Conservation (phyloP, 2,797 vertebrate genomes). For the Gorsachius magnificus region DNA sequence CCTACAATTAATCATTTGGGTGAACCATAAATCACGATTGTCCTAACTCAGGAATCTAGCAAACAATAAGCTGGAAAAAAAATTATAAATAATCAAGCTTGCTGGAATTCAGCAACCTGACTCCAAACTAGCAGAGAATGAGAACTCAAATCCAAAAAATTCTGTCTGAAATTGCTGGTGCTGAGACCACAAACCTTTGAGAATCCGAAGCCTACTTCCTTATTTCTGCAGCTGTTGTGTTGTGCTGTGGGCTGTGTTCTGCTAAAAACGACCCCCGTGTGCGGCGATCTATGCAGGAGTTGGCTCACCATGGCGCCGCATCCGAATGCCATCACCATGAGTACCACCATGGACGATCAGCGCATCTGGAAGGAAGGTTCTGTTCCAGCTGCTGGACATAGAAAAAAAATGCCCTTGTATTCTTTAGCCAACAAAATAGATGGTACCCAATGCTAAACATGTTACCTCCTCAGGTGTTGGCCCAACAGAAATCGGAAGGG, state of each 20-base stretch:
- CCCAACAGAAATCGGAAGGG: not conserved
- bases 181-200: not conserved
- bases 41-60: not conserved
- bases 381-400: not conserved
- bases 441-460: not conserved
- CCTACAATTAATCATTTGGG: not conserved
- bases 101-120: not conserved
- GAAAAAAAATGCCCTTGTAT: not conserved
- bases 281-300: not conserved
- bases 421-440: not conserved
- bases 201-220: not conserved
- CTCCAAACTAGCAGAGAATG: not conserved
- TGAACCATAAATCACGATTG: not conserved
- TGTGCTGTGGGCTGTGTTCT: not conserved
- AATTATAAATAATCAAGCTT: not conserved
- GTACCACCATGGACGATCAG: not conserved
- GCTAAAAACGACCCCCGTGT: not conserved
- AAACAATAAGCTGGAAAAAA: not conserved
- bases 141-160: not conserved
- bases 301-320: rapidly evolving
- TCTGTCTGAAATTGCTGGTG: not conserved
- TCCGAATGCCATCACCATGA: not conserved
- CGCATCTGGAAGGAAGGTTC: not conserved
- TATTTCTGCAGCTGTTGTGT: not conserved
- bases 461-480: not conserved